A percentile compares a stretch with the other conserved stretches of the same genome.
phyloP scores from a whole-genome alignment of 2,888 invertebrate genomes.

The Caenorhabditis sp. region DNA sequence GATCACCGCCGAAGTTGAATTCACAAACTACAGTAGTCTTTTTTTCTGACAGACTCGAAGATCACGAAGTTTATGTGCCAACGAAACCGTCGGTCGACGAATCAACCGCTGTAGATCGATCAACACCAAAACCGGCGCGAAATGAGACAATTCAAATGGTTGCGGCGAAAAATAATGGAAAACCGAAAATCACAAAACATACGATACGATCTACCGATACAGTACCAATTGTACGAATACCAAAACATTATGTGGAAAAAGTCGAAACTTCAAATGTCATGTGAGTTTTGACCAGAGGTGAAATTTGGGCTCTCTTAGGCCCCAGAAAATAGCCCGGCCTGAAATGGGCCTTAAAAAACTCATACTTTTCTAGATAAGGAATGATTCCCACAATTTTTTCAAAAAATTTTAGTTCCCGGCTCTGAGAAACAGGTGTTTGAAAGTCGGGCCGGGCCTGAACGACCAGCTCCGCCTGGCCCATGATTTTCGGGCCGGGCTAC shows the following conservation, averaged over 20 bases:
- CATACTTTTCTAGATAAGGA: too few relatives aligned
- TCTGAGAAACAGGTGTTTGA: too few relatives aligned
- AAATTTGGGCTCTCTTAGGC: too few relatives aligned
- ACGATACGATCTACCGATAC: conserved; percentile 29
- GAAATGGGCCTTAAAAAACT: too few relatives aligned
- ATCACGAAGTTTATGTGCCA: conserved; percentile 34
- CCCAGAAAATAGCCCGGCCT: too few relatives aligned
- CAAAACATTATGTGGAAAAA: conserved; percentile 1
- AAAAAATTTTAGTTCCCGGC: too few relatives aligned
- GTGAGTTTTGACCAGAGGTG: conserved; percentile 26
- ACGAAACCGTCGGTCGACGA: conserved; percentile 9
- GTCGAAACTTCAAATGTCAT: conserved; percentile 31
- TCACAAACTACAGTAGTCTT: too few relatives aligned
- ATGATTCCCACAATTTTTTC: too few relatives aligned
- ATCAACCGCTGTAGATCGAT: conserved; percentile 12
- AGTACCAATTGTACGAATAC: conserved; percentile 12
- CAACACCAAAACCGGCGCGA: background rate
- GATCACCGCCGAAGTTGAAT: too few relatives aligned
- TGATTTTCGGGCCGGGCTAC: too few relatives aligned
- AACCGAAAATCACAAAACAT: conserved; percentile 18
- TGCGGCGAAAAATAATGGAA: background rate
- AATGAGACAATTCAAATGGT: background rate
- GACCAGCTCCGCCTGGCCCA: too few relatives aligned
- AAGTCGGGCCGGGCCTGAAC: too few relatives aligned
- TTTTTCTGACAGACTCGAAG: conserved; percentile 26